phyloP scores from a whole-genome alignment of 2,113 vertebrate genomes.

The Ageneiosus marmoratus region DNA sequence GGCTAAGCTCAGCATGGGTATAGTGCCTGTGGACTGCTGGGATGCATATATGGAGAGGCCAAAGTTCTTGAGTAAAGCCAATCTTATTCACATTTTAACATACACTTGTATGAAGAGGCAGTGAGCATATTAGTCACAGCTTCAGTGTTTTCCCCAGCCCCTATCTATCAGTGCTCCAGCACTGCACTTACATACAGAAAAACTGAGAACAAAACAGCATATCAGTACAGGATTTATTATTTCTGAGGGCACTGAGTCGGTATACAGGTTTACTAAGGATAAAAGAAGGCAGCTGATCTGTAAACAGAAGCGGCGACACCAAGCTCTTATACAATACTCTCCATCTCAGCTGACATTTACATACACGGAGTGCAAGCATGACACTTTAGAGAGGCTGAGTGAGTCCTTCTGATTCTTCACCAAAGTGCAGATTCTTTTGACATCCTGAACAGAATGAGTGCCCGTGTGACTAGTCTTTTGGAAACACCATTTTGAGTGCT shows the following conservation, averaged over 20 bases:
- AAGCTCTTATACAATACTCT: constrained; percentile 19
- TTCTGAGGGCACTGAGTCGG: constrained; percentile 43
- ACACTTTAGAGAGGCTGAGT: constrained; percentile 24
- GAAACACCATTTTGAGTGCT: not conserved
- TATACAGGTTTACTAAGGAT: constrained; percentile 51
- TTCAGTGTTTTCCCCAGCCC: not conserved
- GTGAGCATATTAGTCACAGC: constrained; percentile 28
- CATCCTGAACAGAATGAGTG: not conserved
- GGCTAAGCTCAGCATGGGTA: not conserved
- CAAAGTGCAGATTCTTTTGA: constrained; percentile 21
- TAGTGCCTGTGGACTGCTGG: not conserved
- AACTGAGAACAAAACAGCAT: constrained; percentile 25
- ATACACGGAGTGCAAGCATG: constrained; percentile 2
- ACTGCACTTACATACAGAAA: constrained; percentile 6
- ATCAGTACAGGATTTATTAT: constrained; percentile 53
- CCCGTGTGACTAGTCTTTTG: constrained; percentile 10
- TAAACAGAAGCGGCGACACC: constrained; percentile 43
- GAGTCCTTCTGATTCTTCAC: constrained; percentile 33
- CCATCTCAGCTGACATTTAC: constrained; percentile 41
- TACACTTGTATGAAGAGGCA: constrained; percentile 24
- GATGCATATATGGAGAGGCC: constrained; percentile 27
- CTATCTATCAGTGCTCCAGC: constrained; percentile 23
- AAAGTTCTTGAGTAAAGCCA: constrained; percentile 9
- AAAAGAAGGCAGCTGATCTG: constrained; percentile 52
- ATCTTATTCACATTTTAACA: constrained; percentile 19